phyloP scores from a whole-genome alignment of 2,888 invertebrate species.

The Entomobrya multifasciata region DNA sequence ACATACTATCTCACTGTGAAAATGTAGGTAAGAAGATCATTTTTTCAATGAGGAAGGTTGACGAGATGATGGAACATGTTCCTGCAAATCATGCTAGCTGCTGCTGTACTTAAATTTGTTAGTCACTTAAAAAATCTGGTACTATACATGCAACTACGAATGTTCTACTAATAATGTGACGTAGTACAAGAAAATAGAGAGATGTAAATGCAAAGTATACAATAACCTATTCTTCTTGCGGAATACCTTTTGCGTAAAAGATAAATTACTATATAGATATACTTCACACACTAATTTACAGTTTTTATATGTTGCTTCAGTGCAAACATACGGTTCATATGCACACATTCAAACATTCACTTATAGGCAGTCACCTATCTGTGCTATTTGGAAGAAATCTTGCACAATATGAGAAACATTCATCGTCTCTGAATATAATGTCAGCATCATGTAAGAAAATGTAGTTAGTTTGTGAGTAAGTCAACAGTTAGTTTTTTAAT shows the following conservation, averaged over 20 bases:
- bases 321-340: conserved; percentile 2
- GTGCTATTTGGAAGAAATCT: neutral
- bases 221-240: neutral
- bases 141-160: neutral
- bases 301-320: no score
- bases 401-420: conserved; percentile 28
- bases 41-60: neutral
- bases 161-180: conserved; percentile 38
- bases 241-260: conserved; percentile 32
- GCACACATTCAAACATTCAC: neutral
- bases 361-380: no score
- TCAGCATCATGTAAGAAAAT: neutral
- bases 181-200: neutral
- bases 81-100: neutral
- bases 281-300: conserved; percentile 7
- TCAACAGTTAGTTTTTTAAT: conserved; percentile 48
- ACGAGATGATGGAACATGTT: conserved; percentile 22
- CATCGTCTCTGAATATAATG: no score
- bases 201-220: neutral
- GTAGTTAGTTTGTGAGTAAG: conserved; percentile 3
- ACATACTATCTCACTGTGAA: neutral
- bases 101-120: neutral
- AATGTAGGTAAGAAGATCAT: conserved; percentile 25
- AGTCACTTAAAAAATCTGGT: conserved; percentile 23
- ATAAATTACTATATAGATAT: neutral